Evolutionary conservation across 2,888 invertebrate species (phyloP), one percentile per base, ranked within the genome.

Genomic region (Tenthredo livida): DNA sequence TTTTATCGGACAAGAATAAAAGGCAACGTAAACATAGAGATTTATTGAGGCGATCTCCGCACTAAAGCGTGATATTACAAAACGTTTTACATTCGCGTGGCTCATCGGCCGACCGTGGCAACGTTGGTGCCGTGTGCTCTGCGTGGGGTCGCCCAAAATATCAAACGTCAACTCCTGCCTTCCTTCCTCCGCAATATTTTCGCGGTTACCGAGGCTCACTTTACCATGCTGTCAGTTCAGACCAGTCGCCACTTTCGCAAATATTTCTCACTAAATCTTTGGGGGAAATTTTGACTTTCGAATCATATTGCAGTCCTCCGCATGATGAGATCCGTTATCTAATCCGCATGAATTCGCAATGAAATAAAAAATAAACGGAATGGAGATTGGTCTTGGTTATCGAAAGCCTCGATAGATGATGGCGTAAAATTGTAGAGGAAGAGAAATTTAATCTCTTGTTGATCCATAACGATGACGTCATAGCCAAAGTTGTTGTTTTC

Each of bases 71-170:
- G 61, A 67, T 83, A 47, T 65, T 83, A 84, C 85, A 85, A 82
- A 85, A 86, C 85, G 85, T 87, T 87, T 87, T 85, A 87, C 87
- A 87, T 84, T 83, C 86, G 78, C 77, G 61, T 84, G 86, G 47
- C 67, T 83, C 67, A 67, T 83, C 83, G 83, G 83, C 47, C 12
- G 83, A 83, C 50, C 29, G 47, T 50, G 47, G 58, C 61, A 88
- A 88, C 87, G 86, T 90, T 92, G 91, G 92, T 93, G 92, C 91
- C 93, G 93, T 92, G 92, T 91, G 92, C 89, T 88, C 89, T 89
- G 89, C 89, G 91, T 90, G 89, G 90, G 89, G 89, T 89, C 90
- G 91, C 92, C 92, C 88, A 91, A 92, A 92, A 92, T 92, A 92
- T 92, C 91, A 92, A 92, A 90, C 91, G 91, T 89, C 87, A 87